phyloP scores from a whole-genome alignment of 2,888 invertebrate species.

The Apodemia mormo region DNA sequence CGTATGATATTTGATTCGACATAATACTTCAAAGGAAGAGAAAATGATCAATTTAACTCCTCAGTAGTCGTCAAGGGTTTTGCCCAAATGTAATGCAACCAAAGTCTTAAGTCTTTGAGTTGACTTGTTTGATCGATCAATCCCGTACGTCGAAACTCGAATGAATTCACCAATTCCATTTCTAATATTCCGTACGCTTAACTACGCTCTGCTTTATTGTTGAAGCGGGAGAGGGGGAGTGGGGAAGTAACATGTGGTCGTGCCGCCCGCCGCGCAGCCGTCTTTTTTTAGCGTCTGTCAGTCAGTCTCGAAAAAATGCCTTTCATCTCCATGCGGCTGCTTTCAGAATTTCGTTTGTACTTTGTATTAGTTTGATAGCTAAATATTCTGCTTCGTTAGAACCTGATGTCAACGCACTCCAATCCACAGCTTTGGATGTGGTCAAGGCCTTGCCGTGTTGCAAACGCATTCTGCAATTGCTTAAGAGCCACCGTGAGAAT shows the following conservation, averaged over 20 bases:
- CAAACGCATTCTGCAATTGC: slow-evolving; percentile 31
- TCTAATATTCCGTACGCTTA: slow-evolving; percentile 18
- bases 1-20: too few species aligned
- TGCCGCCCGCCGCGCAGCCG: slow-evolving; percentile 22
- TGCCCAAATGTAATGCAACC: neutral
- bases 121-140: slow-evolving; percentile 2
- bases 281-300: slow-evolving; percentile 18
- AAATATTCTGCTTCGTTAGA: slow-evolving; percentile 42
- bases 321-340: slow-evolving; percentile 41
- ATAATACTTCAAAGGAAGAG: too few species aligned
- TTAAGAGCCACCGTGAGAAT: slow-evolving; percentile 35
- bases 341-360: slow-evolving; percentile 31
- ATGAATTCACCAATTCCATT: slow-evolving; percentile 13
- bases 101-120: slow-evolving; percentile 3
- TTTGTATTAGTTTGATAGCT: slow-evolving; percentile 39
- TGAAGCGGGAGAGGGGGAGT: slow-evolving; percentile 28
- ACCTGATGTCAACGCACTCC: slow-evolving; percentile 41
- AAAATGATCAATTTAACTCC: too few species aligned
- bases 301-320: slow-evolving; percentile 36
- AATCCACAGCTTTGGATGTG: slow-evolving; percentile 40
- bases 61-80: too few species aligned
- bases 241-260: slow-evolving; percentile 26
- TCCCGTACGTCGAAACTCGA: slow-evolving; percentile 15
- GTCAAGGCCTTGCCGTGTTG: slow-evolving; percentile 35
- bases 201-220: slow-evolving; percentile 23